Conservation (phyloP, 2,888 invertebrate genomes). For the Ormyrus rosae region DNA sequence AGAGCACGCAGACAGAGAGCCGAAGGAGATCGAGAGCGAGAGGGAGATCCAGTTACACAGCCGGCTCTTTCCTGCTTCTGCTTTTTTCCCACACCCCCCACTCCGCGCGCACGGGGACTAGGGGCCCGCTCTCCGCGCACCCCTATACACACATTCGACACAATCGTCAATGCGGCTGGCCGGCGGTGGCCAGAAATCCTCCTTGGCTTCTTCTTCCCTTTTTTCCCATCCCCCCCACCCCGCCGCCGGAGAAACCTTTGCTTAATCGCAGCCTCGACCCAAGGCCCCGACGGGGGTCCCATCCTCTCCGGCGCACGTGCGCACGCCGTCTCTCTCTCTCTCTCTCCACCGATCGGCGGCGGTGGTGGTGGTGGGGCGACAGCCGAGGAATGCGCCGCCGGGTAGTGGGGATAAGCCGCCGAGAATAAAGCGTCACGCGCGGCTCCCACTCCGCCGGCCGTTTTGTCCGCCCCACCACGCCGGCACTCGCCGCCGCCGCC, state of each 20-base stretch:
- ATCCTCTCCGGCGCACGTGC: conserved; percentile 23
- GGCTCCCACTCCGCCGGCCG: conserved; percentile 23
- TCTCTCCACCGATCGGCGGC: no score
- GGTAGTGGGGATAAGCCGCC: conserved; percentile 64
- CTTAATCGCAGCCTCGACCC: conserved; percentile 63
- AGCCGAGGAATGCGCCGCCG: conserved; percentile 58
- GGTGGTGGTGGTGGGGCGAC: no score
- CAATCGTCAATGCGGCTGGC: conserved; percentile 42
- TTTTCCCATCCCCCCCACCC: background rate
- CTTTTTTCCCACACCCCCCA: conserved; percentile 54
- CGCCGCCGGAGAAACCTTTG: conserved; percentile 52
- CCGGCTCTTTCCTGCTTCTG: conserved; percentile 53
- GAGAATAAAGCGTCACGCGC: conserved; percentile 73
- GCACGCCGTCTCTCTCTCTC: background rate
- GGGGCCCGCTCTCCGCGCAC: background rate
- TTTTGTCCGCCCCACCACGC: background rate
- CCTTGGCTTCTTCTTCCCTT: conserved; percentile 32
- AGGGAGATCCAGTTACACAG: conserved; percentile 52
- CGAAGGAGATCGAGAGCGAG: no score
- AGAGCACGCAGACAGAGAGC: background rate
- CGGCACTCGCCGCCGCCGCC: conserved; percentile 60
- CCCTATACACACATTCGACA: conserved; percentile 14
- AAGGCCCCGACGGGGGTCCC: conserved; percentile 63
- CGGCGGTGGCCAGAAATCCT: conserved; percentile 42
- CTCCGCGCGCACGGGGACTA: background rate